Evolutionary conservation across 2,113 vertebrate species (phyloP).

Genomic region (Archocentrus centrarchus): DNA sequence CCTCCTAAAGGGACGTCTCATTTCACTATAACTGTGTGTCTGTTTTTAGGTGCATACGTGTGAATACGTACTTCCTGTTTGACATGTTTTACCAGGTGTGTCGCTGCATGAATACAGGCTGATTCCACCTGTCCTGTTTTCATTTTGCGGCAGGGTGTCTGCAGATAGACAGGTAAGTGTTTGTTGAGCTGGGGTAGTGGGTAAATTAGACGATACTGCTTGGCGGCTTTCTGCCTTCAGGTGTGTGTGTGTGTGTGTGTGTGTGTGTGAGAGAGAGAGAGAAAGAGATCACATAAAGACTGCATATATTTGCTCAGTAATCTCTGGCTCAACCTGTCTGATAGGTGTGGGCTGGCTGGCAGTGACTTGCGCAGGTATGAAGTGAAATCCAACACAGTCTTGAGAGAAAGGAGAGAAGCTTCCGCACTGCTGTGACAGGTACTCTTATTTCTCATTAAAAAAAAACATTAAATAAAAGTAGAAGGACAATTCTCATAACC

Average conservation of each 20-base stretch:
- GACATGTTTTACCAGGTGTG: conserved; percentile 65
- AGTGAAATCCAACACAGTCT: conserved; percentile 17
- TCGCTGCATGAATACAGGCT: conserved; percentile 8
- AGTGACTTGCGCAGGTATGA: conserved; percentile 46
- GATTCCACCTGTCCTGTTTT: conserved; percentile 44
- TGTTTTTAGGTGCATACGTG: background rate
- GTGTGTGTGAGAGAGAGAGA: background rate
- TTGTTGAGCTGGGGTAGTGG: background rate
- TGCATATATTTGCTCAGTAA: conserved; percentile 49
- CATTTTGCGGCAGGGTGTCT: conserved; percentile 65
- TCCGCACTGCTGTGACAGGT: background rate
- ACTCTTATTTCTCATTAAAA: background rate
- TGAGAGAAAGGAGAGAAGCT: conserved; percentile 33
- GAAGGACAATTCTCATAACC: background rate
- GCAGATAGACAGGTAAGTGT: background rate
- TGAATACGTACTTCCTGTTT: conserved; percentile 60
- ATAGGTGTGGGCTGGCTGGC: conserved; percentile 56
- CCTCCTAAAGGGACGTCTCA: background rate
- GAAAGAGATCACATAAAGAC: background rate
- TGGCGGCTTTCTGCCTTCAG: background rate
- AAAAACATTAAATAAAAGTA: background rate
- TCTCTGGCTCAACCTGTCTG: conserved; percentile 70
- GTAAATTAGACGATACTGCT: background rate
- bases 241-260: background rate
- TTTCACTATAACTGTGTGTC: background rate